Base-by-base conservation (phyloP, 2,113 vertebrate species). In the Hypanus sabinus region DNA sequence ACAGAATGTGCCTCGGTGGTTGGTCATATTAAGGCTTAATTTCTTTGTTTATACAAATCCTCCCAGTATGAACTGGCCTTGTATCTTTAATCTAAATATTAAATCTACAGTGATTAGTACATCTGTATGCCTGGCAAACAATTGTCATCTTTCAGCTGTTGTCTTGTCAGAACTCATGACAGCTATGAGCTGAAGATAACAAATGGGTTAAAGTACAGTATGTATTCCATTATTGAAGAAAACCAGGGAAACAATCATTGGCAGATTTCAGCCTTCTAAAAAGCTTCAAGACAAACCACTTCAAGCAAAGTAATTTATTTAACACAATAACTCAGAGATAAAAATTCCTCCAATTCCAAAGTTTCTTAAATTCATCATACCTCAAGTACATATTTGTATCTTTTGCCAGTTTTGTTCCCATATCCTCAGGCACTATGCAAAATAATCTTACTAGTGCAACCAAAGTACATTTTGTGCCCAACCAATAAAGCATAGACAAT, bases 11-110 rank as follows among this genome's bases (percentile, higher is more conserved):
- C 38, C 68, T 93, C 0, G 68, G 36, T 73, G 46, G 27, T 93
- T 20, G 22, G 91, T 30, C 36, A 73, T 38, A 93, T 62, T 73
- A 71, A 73, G 36, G 20, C 36, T 73, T 73, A 36, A 55, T 70
- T 55, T 71, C 36, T 71, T 55, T 73, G 90, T 75, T 93, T 55
- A 75, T 73, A 93, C 38, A 93, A 93, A 90, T 73, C 36, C 91
- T 73, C 46, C 71, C 68, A 93, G 91, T 93, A 73, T 73, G 70
- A 93, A 22, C 91, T 70, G 24, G 65, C 20, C 91, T 46, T 93
- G 71, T 73, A 73, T 33, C 10, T 68, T 93, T 93, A 55, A 93
- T 75, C 91, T 93, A 73, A 93, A 93, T 75, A 73, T 46, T 93
- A 73, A 46, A 73, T 93, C 30, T 90, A 60, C 33, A 36, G 91